Evolutionary conservation across 2,797 vertebrate species (phyloP), one percentile per base, ranked within the genome.

Genomic region (Microhierax caerulescens): DNA sequence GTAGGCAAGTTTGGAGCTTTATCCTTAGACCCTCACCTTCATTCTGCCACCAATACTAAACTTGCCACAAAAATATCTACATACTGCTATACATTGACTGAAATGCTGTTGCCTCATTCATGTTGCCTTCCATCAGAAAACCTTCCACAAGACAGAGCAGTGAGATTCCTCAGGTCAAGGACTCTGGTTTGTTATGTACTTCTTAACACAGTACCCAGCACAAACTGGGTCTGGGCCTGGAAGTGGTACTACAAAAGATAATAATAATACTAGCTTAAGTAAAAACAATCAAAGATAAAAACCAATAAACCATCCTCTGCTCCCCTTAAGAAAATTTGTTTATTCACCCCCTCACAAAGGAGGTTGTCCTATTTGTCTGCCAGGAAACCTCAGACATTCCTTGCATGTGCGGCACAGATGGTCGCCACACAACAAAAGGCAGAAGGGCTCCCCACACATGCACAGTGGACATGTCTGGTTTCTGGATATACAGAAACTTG

Each of bases 351-450:
- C 90, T 84, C 32, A 63, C 87, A 95, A 90, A 94, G 93, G 61
- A 91, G 68, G 50, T 30, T 91, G 88, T 64, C 79, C 82, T 95
- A 7, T 95, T 95, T 95, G 83, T 94, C 90, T 74, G 72, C 82
- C 9, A 0, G 75, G 88, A 90, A 93, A 95, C 75, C 82, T 88
- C 90, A 93, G 95, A 91, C 94, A 95, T 91, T 96, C 94, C 87
- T 91, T 56, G 91, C 95, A 93, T 90, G 94, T 94, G 96, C 43
- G 7, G 91, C 91, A 85, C 96, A 96, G 96, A 96, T 95, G 95
- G 95, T 79, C 69, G 2, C 80, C 90, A 69, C 85, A 59, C 59
- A 91, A 86, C 90, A 84, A 92, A 92, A 95, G 95, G 93, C 88
- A 93, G 90, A 94, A 95, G 95, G 60, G 75, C 85, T 95, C 86